Base-by-base conservation (phyloP, 1,140 invertebrate genomes). In the Oncopodura yosiiana region DNA sequence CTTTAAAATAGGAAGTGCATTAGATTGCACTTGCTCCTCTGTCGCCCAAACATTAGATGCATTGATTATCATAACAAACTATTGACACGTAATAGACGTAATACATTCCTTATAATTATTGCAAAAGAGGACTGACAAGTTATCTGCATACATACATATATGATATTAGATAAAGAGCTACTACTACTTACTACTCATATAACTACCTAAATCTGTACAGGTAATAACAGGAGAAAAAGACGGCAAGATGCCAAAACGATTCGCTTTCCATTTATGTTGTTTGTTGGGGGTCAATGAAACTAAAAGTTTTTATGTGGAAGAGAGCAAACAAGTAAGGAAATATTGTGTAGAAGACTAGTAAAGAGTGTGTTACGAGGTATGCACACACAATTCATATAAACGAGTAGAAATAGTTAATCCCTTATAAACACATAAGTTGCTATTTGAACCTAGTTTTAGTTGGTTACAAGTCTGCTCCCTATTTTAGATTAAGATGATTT, bases 271-370 rank as follows among this genome's bases (percentile, higher is more conserved):
- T 58, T 53, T 53, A 49, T 46, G 56, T 49, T 44, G 23, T 44
- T 44, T 9, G 12, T 44, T n/a, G 39, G 57, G 57, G 57, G 57
- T 59, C 57, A 59, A 59, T 59, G 57, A 59, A 59, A 59, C 57
- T 44, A 59, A 59, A 55, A 59, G 57, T 54, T 50, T 58, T n/a
- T 19, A 14, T 49, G 8, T 9, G n/a, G 30, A n/a, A n/a, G 30
- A n/a, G n/a, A 9, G 8, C 14, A 8, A n/a, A 34, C 30, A 9
- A 9, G 8, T n/a, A 8, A 9, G 8, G 8, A 8, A 9, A 8
- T 34, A 8, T 34, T 34, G 30, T 9, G 30, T 8, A 34, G n/a
- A n/a, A 34, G 8, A 9, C 8, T 9, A n/a, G 8, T n/a, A 34
- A 34, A 34, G 30, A 34, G 30, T 34, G 30, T 9, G 8, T n/a